phyloP scores from a whole-genome alignment of 2,888 invertebrate genomes.

The Alcis repandata region DNA sequence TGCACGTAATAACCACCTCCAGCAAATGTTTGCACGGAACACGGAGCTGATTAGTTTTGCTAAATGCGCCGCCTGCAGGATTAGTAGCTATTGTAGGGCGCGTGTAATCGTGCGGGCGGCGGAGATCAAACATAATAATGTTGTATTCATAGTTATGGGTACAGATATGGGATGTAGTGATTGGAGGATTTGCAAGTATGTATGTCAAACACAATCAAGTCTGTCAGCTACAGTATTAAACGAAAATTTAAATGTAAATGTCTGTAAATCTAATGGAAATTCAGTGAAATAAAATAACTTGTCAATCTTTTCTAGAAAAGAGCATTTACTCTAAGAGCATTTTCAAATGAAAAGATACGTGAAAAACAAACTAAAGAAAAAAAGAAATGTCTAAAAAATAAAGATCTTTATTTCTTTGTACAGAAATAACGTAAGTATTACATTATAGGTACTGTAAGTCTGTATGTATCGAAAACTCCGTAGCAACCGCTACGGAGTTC shows the following conservation, averaged over 20 bases:
- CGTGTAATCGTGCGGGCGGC: conserved; percentile 1
- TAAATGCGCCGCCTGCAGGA: conserved; percentile 23
- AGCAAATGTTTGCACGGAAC: conserved; percentile 15
- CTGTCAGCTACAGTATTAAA: no score
- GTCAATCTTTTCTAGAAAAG: no score
- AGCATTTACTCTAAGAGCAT: no score
- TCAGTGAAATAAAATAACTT: no score
- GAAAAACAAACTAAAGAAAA: no score
- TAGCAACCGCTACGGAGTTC: not conserved
- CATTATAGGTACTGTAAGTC: no score
- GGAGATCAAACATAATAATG: conserved; percentile 18
- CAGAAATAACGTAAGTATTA: no score
- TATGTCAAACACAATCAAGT: not conserved
- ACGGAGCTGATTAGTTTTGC: conserved; percentile 38
- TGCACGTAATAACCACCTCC: conserved; percentile 33
- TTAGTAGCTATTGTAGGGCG: conserved; percentile 9
- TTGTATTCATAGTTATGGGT: not conserved
- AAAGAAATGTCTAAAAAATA: no score
- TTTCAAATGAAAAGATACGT: no score
- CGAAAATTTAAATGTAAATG: no score
- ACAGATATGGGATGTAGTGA: not conserved
- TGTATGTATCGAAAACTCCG: not conserved
- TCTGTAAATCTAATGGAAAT: no score
- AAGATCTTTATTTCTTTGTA: no score
- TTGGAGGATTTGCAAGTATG: conserved; percentile 6